A percentile compares a stretch with the other conserved stretches of the same genome.
Evolutionary conservation across 1,140 invertebrate species (phyloP).

Genomic region (Zaprionus inermis): DNA sequence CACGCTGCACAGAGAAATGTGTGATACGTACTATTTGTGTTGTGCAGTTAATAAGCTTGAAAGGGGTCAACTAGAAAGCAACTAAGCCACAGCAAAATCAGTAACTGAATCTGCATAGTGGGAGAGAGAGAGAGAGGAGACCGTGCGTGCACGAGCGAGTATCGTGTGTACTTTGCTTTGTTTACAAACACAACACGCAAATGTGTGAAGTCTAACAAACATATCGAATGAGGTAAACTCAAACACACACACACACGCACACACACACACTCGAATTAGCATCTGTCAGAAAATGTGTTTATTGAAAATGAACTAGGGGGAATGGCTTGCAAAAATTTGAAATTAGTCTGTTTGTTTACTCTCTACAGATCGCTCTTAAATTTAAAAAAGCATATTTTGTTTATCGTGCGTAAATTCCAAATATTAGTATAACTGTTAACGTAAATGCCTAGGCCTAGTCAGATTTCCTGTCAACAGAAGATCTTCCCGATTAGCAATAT

Average conservation of each 20-base stretch:
- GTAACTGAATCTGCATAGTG: not conserved
- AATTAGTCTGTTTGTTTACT: not conserved
- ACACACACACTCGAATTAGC: not conserved
- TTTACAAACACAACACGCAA: constrained; percentile 5
- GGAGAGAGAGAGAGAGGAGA: not conserved
- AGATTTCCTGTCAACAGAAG: not conserved
- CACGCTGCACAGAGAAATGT: constrained; percentile 9
- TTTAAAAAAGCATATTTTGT: not conserved
- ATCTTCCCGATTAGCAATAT: not conserved
- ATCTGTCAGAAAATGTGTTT: constrained; percentile 1
- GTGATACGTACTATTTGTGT: not conserved
- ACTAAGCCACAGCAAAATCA: not conserved
- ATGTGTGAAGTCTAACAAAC: constrained; percentile 1
- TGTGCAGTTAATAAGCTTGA: constrained; percentile 7
- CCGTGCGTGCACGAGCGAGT: no score
- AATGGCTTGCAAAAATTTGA: not conserved
- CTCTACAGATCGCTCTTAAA: not conserved
- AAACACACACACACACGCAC: not conserved
- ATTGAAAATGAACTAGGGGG: not conserved
- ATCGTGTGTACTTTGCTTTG: not conserved
- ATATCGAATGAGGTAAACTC: not conserved
- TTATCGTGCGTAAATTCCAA: not conserved
- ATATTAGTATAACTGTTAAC: not conserved
- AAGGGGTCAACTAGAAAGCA: constrained; percentile 8
- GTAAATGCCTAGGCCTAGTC: not conserved